Evolutionary conservation across 2,113 vertebrate genomes (phyloP), one percentile per base, ranked within the genome.

Genomic region (Sander vitreus): DNA sequence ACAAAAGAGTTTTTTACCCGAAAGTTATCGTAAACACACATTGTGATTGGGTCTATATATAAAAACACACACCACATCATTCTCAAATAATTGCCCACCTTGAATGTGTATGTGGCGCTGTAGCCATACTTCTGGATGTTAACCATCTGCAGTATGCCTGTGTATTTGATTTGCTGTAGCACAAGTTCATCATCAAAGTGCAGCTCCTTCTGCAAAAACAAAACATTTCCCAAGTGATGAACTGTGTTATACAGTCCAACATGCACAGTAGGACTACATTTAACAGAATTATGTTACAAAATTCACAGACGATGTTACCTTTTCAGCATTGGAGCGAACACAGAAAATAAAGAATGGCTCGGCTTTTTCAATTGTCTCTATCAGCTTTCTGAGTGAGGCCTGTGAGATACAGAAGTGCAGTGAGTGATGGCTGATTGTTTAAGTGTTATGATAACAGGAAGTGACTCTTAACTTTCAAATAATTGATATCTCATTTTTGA

Each of bases 341-440:
- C 98, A 99, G 72, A 97, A 96, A 86, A 99, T 97, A 88, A 99
- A 99, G 92, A 97, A 98, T 0, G 97, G 97, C 48, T 99, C 96
- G 0, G 98, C 97, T 88, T 95, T 96, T n/a, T 94, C 93, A 80
- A 99, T 88, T 0, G 95, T 95, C 83, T 97, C 95, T 90, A 98
- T 67, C 73, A 99, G 94, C 80, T 96, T 97, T 78, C 89, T 95
- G 1, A 98, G 96, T 0, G 98, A 99, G 0, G 95, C 84, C 98
- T 99, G 93, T 58, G 92, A 89, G 53, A 72, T 4, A 74, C 3
- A 87, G 23, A 70, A 15, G 60, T 16, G 19, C 59, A 78, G 12
- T 54, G 13, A 76, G 23, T 1, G 23, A 48, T 48, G 51, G 11
- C 50, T 64, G n/a, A 43, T 43, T 45, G 43, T 25, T 25, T 64